Base-by-base conservation (phyloP, 2,113 vertebrate species). In the Xyrauchen texanus region DNA sequence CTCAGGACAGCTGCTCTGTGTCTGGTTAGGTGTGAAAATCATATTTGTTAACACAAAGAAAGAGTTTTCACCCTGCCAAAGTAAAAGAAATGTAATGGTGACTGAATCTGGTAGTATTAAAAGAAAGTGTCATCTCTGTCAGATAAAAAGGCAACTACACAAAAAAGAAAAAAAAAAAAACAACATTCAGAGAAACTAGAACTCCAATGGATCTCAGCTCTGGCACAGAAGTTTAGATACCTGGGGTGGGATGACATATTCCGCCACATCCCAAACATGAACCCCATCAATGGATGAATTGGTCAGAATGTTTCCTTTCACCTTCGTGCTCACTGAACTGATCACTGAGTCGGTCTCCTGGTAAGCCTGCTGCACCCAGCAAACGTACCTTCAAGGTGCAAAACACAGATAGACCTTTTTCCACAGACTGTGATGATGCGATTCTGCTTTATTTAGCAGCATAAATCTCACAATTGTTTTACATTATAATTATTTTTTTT, bases 221-320 rank as follows among this genome's bases (percentile, higher is more conserved):
- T 34, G 21, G 21, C 21, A 34, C 21, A 1, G 21, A 34, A 34
- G 21, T 34, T 16, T 8, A 53, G 47, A 12, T 90, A 98, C 96
- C 96, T 96, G 94, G 80, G 95, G 90, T 6, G 97, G 96, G 62
- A 97, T 92, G 70, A 97, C 90, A 16, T 94, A 96, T 69, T 98
- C 96, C 0, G 95, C 93, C 34, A 92, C 94, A 7, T 98, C 96
- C 96, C 96, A 97, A 70, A 97, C 34, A 53, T 85, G 91, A 84
- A 86, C 58, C 62, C 94, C 95, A 74, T 77, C 21, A 8, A 60
- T 0, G 0, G 93, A 88, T 0, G 91, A 91, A 88, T 96, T 94
- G 45, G 94, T 96, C 79, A 91, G 0, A 0, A 92, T 46, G 1
- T 95, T 83, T 1, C 95, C 95, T 76, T 96, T 96, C 79, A 94